phyloP scores from a whole-genome alignment of 1,140 invertebrate species.

The Frieseomelitta varia region DNA sequence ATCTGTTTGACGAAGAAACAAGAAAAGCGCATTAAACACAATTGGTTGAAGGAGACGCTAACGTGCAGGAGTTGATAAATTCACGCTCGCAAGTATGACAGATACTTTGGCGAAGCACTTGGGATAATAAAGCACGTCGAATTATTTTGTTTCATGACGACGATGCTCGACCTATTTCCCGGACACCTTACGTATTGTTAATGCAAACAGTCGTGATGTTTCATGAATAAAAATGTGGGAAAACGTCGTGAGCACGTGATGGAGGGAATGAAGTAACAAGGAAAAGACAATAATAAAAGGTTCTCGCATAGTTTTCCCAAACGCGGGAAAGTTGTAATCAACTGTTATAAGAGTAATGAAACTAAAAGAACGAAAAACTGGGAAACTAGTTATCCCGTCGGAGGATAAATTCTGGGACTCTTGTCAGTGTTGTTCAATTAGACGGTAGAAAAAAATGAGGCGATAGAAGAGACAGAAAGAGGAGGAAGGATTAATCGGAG shows the following conservation, averaged over 20 bases:
- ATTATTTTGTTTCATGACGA: not conserved
- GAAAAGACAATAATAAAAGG: not conserved
- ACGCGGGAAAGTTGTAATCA: not conserved
- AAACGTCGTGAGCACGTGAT: not conserved
- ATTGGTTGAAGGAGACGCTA: not conserved
- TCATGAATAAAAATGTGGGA: not conserved
- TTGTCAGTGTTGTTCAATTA: not conserved
- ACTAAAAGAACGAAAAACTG: not conserved
- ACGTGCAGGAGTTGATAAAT: not conserved
- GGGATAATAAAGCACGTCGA: not conserved
- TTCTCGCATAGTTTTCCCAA: not conserved
- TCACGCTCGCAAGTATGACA: not conserved
- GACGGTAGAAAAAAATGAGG: not conserved
- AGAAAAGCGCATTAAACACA: not conserved
- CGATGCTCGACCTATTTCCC: not conserved
- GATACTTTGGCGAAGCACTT: not conserved
- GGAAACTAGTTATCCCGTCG: not conserved
- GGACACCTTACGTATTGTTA: not conserved
- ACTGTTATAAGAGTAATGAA: not conserved
- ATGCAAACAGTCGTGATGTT: not conserved
- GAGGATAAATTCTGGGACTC: not conserved
- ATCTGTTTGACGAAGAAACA: not conserved
- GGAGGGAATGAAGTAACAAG: accelerated
- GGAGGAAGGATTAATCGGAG: too few relatives aligned
- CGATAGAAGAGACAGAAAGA: not conserved